Evolutionary conservation across 2,113 vertebrate species (phyloP), one percentile per base, ranked within the genome.

Genomic region (Azemiops feae): DNA sequence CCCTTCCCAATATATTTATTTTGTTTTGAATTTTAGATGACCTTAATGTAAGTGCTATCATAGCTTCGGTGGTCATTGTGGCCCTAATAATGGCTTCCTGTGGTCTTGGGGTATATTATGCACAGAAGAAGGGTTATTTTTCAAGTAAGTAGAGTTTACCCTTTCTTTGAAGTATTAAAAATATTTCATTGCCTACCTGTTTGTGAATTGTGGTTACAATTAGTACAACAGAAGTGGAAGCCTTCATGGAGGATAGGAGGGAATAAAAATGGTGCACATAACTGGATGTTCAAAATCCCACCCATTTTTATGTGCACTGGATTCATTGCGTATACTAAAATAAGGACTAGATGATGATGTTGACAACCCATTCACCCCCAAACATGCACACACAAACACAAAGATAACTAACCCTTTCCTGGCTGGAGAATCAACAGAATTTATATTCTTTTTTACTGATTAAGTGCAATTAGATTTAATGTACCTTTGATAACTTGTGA

Each of bases 71-170:
- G 9, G 97, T 98, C 9, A 96, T 97, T 50, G 98, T 98, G 64
- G 93, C 96, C 93, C 91, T 98, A 22, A 96, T 99, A 91, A 91
- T 98, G 91, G 94, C 98, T 57, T 25, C 98, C 25, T 99, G 98
- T 97, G 98, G 98, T 96, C 97, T 99, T 93, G 98, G 98, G 54
- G 97, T 98, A 94, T 98, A 98, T 95, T 98, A 98, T 88, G 99
- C 98, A 95, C 98, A 98, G 95, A 98, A 97, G 64, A 97, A 97
- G 93, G 98, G 99, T 92, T 99, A 98, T 96, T 99, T 98, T 97
- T 95, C 97, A 94, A 98, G 99, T 99, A 98, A 99, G 98, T 98
- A 89, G 91, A 91, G n/a, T 27, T 89, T 69, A 23, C 52, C 20
- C 57, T 58, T 27, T 92, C 86, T 12, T 14, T 30, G 18, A 47